Conservation (phyloP, 2,113 vertebrate genomes). For the Platanista minor region DNA sequence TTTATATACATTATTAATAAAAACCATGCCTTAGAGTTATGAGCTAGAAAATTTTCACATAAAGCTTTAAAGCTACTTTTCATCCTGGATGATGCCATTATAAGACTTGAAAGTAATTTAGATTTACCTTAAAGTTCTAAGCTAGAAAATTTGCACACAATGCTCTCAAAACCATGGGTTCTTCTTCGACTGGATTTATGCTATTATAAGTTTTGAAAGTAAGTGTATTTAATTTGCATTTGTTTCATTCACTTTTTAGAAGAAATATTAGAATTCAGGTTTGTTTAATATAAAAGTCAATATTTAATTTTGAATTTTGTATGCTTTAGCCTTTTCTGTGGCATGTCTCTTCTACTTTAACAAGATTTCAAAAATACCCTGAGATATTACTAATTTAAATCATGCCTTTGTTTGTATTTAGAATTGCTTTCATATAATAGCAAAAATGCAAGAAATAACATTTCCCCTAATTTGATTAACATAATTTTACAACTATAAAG, state of each 20-base stretch:
- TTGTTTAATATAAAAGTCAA: not conserved
- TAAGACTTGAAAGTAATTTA: not conserved
- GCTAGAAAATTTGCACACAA: not conserved
- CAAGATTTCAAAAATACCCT: constrained; percentile 10
- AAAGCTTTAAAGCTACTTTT: not conserved
- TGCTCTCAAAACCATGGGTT: not conserved
- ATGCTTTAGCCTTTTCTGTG: not conserved
- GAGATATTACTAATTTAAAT: not conserved
- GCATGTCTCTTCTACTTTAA: not conserved
- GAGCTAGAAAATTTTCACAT: not conserved
- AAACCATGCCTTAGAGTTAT: not conserved
- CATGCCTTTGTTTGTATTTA: not conserved
- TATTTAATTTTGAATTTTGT: not conserved
- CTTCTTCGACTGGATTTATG: not conserved
- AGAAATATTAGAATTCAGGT: not conserved
- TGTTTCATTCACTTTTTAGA: not conserved
- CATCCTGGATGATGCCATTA: not conserved
- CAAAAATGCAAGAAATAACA: constrained; percentile 70
- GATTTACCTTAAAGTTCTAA: not conserved
- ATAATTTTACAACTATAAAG: constrained; percentile 89
- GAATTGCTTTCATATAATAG: constrained; percentile 43
- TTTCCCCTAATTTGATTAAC: constrained; percentile 82
- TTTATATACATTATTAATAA: not conserved
- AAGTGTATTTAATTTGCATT: not conserved
- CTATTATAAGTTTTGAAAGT: not conserved